phyloP scores from a whole-genome alignment of 2,797 vertebrate genomes.

The Harpagifer antarcticus region DNA sequence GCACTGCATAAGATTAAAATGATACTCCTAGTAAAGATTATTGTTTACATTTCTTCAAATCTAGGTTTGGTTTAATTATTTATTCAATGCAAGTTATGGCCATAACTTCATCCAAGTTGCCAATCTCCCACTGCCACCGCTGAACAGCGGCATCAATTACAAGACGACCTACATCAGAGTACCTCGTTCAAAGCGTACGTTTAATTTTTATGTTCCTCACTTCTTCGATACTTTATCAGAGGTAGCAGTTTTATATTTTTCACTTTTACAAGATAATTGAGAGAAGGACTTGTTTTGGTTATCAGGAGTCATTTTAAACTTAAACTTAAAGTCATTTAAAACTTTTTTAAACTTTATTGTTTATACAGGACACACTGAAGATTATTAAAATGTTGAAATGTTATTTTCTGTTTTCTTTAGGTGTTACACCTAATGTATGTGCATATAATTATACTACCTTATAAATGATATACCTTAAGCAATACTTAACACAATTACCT shows the following conservation, averaged over 20 bases:
- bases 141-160: fast-evolving
- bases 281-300: not conserved
- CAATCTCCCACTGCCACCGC: conserved; percentile 44
- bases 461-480: no score
- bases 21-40: not conserved
- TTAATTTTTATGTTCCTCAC: not conserved
- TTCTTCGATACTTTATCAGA: not conserved
- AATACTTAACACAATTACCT: no score
- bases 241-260: not conserved
- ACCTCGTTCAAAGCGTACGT: not conserved
- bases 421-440: fast-evolving
- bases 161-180: fast-evolving
- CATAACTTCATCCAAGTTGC: fast-evolving
- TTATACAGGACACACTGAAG: not conserved
- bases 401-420: not conserved
- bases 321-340: no score
- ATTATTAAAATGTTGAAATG: not conserved
- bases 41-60: conserved; percentile 19
- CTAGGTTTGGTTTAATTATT: conserved; percentile 71
- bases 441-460: no score
- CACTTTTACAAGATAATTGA: not conserved
- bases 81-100: fast-evolving
- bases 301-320: not conserved
- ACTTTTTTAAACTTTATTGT: not conserved
- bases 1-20: not conserved